Evolutionary conservation across 2,113 vertebrate genomes (phyloP), one percentile per base, ranked within the genome.

Genomic region (Perca flavescens): DNA sequence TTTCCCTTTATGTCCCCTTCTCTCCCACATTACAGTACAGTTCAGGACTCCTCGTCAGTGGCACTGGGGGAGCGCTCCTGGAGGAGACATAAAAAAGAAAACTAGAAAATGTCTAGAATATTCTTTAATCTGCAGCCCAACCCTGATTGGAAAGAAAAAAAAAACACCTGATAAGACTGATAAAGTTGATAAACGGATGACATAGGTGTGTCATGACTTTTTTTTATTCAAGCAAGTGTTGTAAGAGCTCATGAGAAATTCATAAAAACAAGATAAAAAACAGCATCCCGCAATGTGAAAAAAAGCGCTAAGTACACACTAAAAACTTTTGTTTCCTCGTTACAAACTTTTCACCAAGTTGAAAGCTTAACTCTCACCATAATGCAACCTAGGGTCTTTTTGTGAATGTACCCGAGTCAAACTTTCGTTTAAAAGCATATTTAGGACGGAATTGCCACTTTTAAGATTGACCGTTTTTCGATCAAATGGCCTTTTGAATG

Each of bases 61-160:
- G 90, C 91, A 75, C 93, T 94, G 57, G 91, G 89, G 14, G 94
- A 92, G 17, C 86, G 92, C 82, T 94, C 94, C 94, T 94, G 73
- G 6, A 82, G 73, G 60, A 87, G 11, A 75, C 54, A 66, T 4
- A 6, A 64, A 71, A 70, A 28, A 67, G 5, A 58, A 6, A 74
- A 40, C 11, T 0, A 54, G 7, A 74, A 47, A 47, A 66, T 4
- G 15, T 47, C 13, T 43, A 14, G 6, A 25, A 5, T 28, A 4
- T 28, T 9, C 28, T 1, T 70, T 28, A 14, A 46, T 62, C 14
- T 43, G 43, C 12, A 53, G 14, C 10, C 21, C 6, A 10, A 36
- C 19, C 4, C 8, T 1, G 16, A 36, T 21, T 16, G 13, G 16
- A 53, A 13, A 19, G 28, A 61, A 52, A 5, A 34, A 34, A 36